Evolutionary conservation across 1,140 invertebrate species (phyloP), one percentile per base, ranked within the genome.

Genomic region (Euborellia annulipes): DNA sequence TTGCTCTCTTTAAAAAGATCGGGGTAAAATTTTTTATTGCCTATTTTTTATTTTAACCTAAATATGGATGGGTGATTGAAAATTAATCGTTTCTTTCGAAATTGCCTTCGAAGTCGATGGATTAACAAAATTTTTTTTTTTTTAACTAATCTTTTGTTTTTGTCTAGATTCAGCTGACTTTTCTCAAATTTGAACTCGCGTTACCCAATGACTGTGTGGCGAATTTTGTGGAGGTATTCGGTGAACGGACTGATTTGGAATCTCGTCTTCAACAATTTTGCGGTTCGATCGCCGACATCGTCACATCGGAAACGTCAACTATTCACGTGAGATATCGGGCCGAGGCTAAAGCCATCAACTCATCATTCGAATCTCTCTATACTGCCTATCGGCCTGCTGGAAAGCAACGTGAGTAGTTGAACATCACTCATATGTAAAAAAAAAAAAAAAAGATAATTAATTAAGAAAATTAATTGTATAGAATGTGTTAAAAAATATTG

Each of bases 181-280:
- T 86, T 57, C 60, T 71, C 21, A 54, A 62, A 23, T 86, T 86
- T 57, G 62, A 68, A 30, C 62, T 88, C 49, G 69, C 70, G 34
- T 75, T 74, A 53, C 83, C 84, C 1, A 88, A 89, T 58, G 81
- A 87, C 53, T 89, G 85, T 54, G 76, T 82, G n/a, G 70, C 68
- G 11, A 88, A 88, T 62, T 86, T 81, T 56, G 67, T 88, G 34
- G 79, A 87, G 58, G 68, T 89, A 37, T 84, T 85, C 59, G 71
- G 71, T 4, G 70, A 75, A 45, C 62, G 68, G 43, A 78, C 79
- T 19, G 73, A 82, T 51, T 63, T 81, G 50, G 64, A 70, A 36
- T 65, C 71, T 34, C 51, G 73, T 45, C 49, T 75, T 11, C 75
- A 75, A 52, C 75, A 78, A 54, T 85, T 83, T 62, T 89, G 85